Base-by-base conservation (phyloP, 2,113 vertebrate genomes). In the Xenopus borealis region DNA sequence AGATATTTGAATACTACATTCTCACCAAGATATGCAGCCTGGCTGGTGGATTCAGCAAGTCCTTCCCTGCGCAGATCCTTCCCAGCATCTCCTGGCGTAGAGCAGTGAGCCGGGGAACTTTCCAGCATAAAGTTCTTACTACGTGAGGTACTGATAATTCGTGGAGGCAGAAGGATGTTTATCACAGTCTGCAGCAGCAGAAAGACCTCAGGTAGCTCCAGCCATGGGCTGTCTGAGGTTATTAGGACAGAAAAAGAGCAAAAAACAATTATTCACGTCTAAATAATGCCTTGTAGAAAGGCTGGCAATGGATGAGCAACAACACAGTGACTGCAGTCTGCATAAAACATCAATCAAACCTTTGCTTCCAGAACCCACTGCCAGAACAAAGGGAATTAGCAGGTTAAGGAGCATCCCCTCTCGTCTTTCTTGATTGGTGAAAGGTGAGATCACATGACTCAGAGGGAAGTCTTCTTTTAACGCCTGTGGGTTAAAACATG, bases 391-490 rank as follows among this genome's bases (percentile, higher is more conserved):
- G 78, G 97, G 97, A 87, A 99, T 98, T 68, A 99, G 91, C 70
- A 99, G 92, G 83, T 98, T 99, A 85, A 99, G 95, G 86, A 99
- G 94, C 97, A 99, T 99, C 83, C 97, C 97, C 86, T 99, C 97
- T 84, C 97, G 91, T 85, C 97, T 91, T 85, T 99, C 97, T 89
- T 99, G 95, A 94, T 99, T 99, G 89, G 97, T 99, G 91, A 99
- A 99, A 67, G 97, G 97, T 72, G 97, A 98, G 89, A 99, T 97
- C 91, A 99, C 97, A 80, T 98, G 97, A 87, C 95, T 96, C 86
- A 99, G 92, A 16, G 96, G 97, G 46, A 99, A 99, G 90, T 99
- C 97, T 78, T 99, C 97, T 89, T 98, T 99, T 87, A 99, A 92
- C 81, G 97, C 97, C 97, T 99, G 84, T 73, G 78, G 33, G 33